Conservation (phyloP, 2,888 invertebrate species). For the Drosophila nr. perissopoda region DNA sequence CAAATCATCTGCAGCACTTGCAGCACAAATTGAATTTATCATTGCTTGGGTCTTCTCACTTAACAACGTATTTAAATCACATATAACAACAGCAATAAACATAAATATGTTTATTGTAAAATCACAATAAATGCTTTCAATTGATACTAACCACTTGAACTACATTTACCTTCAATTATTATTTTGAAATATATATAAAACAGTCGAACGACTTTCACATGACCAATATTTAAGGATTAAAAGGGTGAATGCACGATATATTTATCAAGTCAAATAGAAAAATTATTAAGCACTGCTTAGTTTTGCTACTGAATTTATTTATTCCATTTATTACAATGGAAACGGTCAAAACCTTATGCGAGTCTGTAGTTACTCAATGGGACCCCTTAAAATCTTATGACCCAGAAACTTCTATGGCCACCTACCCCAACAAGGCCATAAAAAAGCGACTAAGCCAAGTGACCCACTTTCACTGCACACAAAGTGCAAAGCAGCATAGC, state of each 20-base stretch:
- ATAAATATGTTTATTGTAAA: background rate
- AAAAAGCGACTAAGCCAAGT: slow-evolving; percentile 27
- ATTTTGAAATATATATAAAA: no score
- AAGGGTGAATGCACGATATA: background rate
- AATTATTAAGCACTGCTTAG: background rate
- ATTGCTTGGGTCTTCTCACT: background rate
- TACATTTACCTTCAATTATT: background rate
- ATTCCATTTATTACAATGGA: background rate
- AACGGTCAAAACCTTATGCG: background rate
- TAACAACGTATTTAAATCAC: background rate
- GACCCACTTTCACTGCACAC: slow-evolving; percentile 72
- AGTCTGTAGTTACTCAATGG: background rate
- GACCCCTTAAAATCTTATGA: background rate
- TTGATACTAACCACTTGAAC: rapidly evolving
- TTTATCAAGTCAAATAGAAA: background rate
- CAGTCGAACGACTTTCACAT: no score
- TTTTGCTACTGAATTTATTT: background rate
- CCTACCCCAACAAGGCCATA: slow-evolving; percentile 60
- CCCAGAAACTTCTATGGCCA: slow-evolving; percentile 27
- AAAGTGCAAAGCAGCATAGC: slow-evolving; percentile 35
- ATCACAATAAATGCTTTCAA: background rate
- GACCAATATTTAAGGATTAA: background rate
- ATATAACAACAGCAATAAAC: no score
- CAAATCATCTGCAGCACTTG: no score
- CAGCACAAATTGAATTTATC: background rate